Percentiles rank a stretch among this genome's conserved stretches.
Evolutionary conservation across 2,113 vertebrate genomes (phyloP).

Genomic region (Peromyscus maniculatus): DNA sequence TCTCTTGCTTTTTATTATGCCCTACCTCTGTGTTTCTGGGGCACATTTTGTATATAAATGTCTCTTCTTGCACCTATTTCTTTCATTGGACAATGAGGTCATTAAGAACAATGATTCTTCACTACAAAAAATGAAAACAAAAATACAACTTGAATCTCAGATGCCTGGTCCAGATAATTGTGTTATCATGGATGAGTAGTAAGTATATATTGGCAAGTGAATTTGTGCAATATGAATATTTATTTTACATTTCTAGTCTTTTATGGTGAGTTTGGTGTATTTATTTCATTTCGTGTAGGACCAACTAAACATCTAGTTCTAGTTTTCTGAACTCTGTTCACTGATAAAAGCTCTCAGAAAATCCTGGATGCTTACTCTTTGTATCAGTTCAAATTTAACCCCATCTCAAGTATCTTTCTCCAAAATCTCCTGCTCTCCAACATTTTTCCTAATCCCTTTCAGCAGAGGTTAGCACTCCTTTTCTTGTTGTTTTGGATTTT

Average conservation of each 20-base stretch:
- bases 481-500: conserved; percentile 1
- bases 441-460: conserved; percentile 26
- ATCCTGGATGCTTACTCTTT: background rate
- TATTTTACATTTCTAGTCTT: background rate
- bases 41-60: background rate
- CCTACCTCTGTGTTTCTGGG: background rate
- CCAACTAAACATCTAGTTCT: background rate
- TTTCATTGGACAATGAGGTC: background rate
- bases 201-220: conserved; percentile 23
- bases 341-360: background rate
- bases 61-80: conserved; percentile 12
- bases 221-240: conserved; percentile 28
- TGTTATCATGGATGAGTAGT: background rate
- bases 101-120: conserved; percentile 20
- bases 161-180: background rate
- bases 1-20: background rate
- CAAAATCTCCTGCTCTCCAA: conserved; percentile 9
- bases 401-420: conserved; percentile 15
- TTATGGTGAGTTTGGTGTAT: background rate
- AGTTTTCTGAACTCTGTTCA: background rate
- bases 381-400: background rate
- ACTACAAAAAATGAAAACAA: background rate
- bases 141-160: background rate
- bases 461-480: conserved; percentile 31
- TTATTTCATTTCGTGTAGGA: conserved; percentile 10